These are phyloP conservation scores for Orgyia antiqua DNA, from an alignment of 2,888 invertebrate genomes.

Conservation along the genomic window DNA sequence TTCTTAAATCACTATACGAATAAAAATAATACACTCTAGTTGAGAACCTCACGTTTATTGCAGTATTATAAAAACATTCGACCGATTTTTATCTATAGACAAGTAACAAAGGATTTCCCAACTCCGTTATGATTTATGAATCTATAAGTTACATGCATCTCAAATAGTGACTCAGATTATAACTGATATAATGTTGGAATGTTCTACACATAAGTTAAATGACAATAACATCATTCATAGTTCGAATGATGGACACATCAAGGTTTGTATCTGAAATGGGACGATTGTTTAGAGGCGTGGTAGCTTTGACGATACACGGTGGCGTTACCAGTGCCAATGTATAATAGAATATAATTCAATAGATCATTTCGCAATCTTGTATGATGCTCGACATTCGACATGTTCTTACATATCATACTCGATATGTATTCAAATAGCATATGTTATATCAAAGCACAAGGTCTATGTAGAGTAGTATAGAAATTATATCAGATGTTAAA, in stretches of 20 bases:
- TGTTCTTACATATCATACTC: conserved; percentile 21
- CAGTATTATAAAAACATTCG: too few relatives aligned
- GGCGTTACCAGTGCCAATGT: conserved; percentile 14
- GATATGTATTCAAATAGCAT: conserved; percentile 29
- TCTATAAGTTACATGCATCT: too few relatives aligned
- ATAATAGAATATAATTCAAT: conserved; percentile 46
- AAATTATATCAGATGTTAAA: too few relatives aligned
- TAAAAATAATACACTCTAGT: too few relatives aligned
- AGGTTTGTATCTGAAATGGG: conserved; percentile 36
- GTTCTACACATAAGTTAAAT: conserved; percentile 27
- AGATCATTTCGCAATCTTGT: conserved; percentile 41
- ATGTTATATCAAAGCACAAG: conserved; percentile 24
- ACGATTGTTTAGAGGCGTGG: conserved; percentile 15
- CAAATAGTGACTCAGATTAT: too few relatives aligned
- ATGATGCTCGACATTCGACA: conserved; percentile 38
- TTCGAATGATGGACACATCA: conserved; percentile 50
- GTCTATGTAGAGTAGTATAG: conserved; percentile 3
- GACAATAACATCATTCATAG: conserved; percentile 41
- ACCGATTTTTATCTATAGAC: too few relatives aligned
- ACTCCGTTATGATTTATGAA: too few relatives aligned
- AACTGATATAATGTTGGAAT: conserved; percentile 19
- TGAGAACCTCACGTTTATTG: too few relatives aligned
- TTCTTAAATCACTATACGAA: too few relatives aligned
- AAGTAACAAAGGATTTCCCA: too few relatives aligned
- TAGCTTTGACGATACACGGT: conserved; percentile 3